Evolutionary conservation across 1,140 invertebrate species (phyloP), one percentile per base, ranked within the genome.

Genomic region (Philopotamus ludificatus): DNA sequence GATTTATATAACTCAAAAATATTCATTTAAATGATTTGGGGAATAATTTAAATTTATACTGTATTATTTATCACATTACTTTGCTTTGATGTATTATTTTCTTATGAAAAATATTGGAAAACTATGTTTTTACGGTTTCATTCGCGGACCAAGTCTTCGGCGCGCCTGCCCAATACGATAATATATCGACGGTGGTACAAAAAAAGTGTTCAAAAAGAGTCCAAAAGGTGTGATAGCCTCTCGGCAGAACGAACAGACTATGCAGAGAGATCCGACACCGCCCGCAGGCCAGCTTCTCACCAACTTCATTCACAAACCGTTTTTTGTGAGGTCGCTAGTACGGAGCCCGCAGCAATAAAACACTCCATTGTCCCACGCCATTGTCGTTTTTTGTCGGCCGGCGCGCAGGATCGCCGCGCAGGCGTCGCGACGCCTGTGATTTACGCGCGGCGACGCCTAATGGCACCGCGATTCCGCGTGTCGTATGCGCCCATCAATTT

Each of bases 241-340:
- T 44, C 25, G 15, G n/a, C 39, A 34, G 9, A 49, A 62, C 34
- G 49, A 50, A 63, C 45, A 16, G 23, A 26, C 50, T 9, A 47
- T 60, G 10, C 10, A 10, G 23, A 10, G 25, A 54, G 18, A 7
- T n/a, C 34, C 10, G 42, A 41, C 44, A 60, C 15, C 54, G 15
- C 47, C 22, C 57, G 3, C 21, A 58, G 10, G 21, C 18, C 25
- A 44, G 28, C 28, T 18, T 49, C 51, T 47, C 57, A 23, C 22
- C 44, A 12, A 16, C 39, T 63, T 63, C 61, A 63, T 63, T 63
- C 61, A 63, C 60, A 53, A 63, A 28, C 15, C 10, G 50, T 53
- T 49, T 60, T 58, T 12, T 57, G 10, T 28, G 18, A 20, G 18
- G n/a, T 15, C 23, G 15, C 57, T 12, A 60, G 55, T 58, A 58